A percentile compares a stretch with the other conserved stretches of the same genome.
These are phyloP conservation scores for Scomber scombrus DNA, from an alignment of 2,113 vertebrate genomes.

Conservation along the genomic window DNA sequence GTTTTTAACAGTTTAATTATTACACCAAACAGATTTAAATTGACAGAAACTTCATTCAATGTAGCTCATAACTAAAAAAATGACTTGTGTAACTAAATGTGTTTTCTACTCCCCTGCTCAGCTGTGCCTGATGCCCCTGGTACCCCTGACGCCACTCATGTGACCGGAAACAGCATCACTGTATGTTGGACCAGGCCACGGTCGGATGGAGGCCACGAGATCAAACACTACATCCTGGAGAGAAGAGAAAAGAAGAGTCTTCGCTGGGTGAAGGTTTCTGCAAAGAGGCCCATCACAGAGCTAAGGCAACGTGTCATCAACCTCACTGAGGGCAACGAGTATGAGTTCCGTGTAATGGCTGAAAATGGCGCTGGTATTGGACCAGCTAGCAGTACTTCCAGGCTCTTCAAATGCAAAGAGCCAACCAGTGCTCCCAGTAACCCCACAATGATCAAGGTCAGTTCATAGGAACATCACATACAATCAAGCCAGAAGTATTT, in stretches of 20 bases:
- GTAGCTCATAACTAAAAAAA: not conserved
- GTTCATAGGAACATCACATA: not conserved
- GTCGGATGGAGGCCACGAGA: conserved; percentile 96
- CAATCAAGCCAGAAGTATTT: not conserved
- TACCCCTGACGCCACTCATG: conserved; percentile 92
- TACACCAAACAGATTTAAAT: not conserved
- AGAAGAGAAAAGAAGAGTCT: conserved; percentile 98
- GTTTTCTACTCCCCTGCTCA: conserved; percentile 60
- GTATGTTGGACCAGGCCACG: conserved; percentile 93
- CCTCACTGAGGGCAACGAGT: conserved; percentile 95
- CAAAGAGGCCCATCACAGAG: conserved; percentile 95
- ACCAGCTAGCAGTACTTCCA: conserved; percentile 92
- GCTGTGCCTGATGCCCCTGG: conserved; percentile 96
- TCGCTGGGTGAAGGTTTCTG: conserved; percentile 95
- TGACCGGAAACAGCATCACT: conserved; percentile 95
- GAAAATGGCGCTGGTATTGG: conserved; percentile 96
- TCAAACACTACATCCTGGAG: conserved; percentile 96
- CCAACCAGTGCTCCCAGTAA: conserved; percentile 93
- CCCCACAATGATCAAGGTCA: conserved; percentile 93
- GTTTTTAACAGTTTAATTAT: not conserved
- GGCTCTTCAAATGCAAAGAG: conserved; percentile 95
- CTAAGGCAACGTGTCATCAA: conserved; percentile 92
- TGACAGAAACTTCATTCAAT: not conserved
- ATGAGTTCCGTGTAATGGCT: conserved; percentile 98
- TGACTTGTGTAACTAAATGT: not conserved